Evolutionary conservation across 2,113 vertebrate species (phyloP), one percentile per base, ranked within the genome.

Genomic region (Himantopus leucocephalus): DNA sequence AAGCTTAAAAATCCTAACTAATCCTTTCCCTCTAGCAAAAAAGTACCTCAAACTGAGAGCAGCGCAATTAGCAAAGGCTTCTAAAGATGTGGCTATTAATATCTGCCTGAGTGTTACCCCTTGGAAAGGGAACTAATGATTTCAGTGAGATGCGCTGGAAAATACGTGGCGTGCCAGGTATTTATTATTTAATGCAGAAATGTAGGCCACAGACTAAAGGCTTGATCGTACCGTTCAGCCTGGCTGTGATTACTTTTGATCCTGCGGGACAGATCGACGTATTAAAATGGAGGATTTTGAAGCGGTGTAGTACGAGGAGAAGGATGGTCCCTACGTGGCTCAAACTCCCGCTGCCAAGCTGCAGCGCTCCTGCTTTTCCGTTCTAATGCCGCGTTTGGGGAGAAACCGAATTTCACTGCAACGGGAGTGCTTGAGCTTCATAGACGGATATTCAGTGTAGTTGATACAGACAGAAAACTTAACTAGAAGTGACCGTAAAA

Each of bases 171-270:
- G 84, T 70, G 84, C 93, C 94, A 95, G 92, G 91, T 97, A 96
- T 96, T 95, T 97, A 96, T 95, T 95, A 95, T 97, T 97, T 97
- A 96, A 96, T 90, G 95, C 81, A 91, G 89, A 95, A 97, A 95
- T 95, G 74, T 97, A 96, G 97, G 96, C 13, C 91, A 90, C 81
- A 76, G 91, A 88, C 77, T 76, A 10, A 72, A 87, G 93, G 84
- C 84, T 91, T 20, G 79, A 43, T 94, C 4, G 0, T 60, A 12
- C 82, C 48, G 37, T 9, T 80, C 80, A 81, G 62, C 77, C 74
- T 90, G 96, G 53, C 86, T 82, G 80, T 59, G 95, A 92, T 96
- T 93, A 78, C 95, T 92, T 66, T 73, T 93, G 89, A 88, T 95
- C 96, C 92, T 94, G 80, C 7, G 92, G 95, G 84, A 82, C 15